These are phyloP conservation scores for Cephus pulcher DNA, from an alignment of 2,888 invertebrate genomes.

Conservation along the genomic window DNA sequence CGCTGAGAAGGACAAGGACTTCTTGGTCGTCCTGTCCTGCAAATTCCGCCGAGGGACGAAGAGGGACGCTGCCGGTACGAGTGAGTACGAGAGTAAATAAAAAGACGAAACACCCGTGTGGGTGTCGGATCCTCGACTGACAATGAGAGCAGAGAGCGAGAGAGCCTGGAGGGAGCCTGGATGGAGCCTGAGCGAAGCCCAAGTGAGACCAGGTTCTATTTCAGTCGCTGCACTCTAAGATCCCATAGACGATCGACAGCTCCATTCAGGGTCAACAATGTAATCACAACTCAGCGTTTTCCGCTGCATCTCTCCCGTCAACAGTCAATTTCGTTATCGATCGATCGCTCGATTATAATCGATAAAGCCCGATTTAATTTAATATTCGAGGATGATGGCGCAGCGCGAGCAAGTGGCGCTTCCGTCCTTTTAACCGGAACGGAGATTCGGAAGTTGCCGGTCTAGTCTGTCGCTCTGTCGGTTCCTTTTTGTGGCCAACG, in stretches of 20 bases:
- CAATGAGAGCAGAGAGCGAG: constrained; percentile 15
- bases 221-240: not conserved
- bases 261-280: constrained; percentile 56
- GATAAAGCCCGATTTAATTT: constrained; percentile 21
- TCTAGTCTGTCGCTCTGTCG: too few species aligned
- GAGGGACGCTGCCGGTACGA: too few species aligned
- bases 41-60: too few species aligned
- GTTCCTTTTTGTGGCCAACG: too few species aligned
- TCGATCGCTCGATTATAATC: constrained; percentile 33
- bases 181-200: too few species aligned
- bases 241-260: constrained; percentile 51
- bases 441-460: not conserved
- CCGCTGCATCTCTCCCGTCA: constrained; percentile 39
- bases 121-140: too few species aligned
- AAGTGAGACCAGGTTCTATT: too few species aligned
- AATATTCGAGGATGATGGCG: constrained; percentile 12
- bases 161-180: not conserved
- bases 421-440: not conserved
- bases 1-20: too few species aligned
- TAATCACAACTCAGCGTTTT: constrained; percentile 59
- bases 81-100: too few species aligned
- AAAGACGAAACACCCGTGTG: too few species aligned
- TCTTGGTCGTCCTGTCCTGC: too few species aligned
- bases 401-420: not conserved
- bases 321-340: constrained; percentile 35